Evolutionary conservation across 1,140 invertebrate genomes (phyloP).

Genomic region (Varroa destructor): DNA sequence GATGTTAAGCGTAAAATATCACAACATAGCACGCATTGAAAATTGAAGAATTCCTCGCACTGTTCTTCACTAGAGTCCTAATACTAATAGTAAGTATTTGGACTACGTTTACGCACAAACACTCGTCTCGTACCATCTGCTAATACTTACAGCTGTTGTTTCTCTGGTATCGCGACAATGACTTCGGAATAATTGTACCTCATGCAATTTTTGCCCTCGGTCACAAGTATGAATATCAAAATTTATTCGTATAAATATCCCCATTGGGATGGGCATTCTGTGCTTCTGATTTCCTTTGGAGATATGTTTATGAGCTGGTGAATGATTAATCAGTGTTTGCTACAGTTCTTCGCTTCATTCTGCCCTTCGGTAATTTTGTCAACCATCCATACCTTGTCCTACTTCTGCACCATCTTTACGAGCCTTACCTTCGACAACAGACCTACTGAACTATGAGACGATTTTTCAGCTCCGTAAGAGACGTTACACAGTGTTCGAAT

Average conservation of each 20-base stretch:
- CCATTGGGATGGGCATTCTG: not conserved
- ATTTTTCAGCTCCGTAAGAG: constrained; percentile 7
- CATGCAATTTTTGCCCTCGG: not conserved
- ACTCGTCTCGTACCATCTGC: not conserved
- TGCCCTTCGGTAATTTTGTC: not conserved
- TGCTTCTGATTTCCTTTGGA: not conserved
- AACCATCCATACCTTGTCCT: constrained; percentile 12
- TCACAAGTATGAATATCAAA: constrained; percentile 5
- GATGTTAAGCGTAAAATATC: not conserved
- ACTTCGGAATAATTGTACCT: constrained; percentile 1
- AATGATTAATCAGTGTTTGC: not conserved
- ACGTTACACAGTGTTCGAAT: not conserved
- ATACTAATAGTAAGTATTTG: not conserved
- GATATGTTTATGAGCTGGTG: not conserved
- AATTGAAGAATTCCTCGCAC: not conserved
- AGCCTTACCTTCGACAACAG: not conserved
- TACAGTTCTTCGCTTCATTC: not conserved
- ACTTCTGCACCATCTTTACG: constrained; percentile 7
- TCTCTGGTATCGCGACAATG: not conserved
- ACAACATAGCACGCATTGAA: not conserved
- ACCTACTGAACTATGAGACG: not conserved
- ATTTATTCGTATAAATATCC: not conserved
- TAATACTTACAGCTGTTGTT: constrained; percentile 7
- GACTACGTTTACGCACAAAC: not conserved
- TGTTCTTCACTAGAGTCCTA: not conserved